Percentiles rank a stretch among this genome's conserved stretches.
Evolutionary conservation across 2,888 invertebrate species (phyloP).

Genomic region (Sesia bembeciformis): DNA sequence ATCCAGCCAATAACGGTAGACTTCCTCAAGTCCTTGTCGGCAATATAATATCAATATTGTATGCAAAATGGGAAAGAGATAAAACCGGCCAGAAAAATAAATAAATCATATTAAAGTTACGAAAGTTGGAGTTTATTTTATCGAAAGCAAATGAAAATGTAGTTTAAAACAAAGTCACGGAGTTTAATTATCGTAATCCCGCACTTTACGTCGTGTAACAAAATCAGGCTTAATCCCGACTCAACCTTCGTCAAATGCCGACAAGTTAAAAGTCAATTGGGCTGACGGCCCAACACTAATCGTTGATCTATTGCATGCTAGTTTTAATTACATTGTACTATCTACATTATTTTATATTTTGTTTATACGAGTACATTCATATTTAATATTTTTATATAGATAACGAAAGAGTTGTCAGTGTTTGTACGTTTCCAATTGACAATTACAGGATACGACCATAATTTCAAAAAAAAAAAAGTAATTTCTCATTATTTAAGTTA

Average conservation of each 20-base stretch:
- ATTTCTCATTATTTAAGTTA: too few species aligned
- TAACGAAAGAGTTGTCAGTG: too few species aligned
- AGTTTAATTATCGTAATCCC: constrained; percentile 19
- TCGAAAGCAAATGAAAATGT: constrained; percentile 9
- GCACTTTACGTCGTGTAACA: constrained; percentile 15
- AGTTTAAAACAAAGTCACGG: constrained; percentile 12
- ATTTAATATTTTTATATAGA: too few species aligned
- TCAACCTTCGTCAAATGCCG: constrained; percentile 31
- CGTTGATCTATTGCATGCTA: not conserved
- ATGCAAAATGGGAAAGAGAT: too few species aligned
- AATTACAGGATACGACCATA: too few species aligned
- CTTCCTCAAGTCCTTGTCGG: too few species aligned
- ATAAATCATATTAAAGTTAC: too few species aligned
- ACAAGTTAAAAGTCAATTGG: constrained; percentile 28
- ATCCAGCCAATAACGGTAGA: too few species aligned
- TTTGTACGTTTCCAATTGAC: too few species aligned
- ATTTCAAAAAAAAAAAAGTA: too few species aligned
- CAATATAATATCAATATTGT: too few species aligned
- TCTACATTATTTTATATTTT: not conserved
- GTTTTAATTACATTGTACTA: not conserved
- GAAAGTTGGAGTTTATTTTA: not conserved
- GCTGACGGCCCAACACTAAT: constrained; percentile 8
- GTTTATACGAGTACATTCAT: not conserved
- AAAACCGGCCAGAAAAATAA: too few species aligned
- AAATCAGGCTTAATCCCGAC: constrained; percentile 18